Conservation (phyloP, 2,797 vertebrate species). For the Strix occidentalis region DNA sequence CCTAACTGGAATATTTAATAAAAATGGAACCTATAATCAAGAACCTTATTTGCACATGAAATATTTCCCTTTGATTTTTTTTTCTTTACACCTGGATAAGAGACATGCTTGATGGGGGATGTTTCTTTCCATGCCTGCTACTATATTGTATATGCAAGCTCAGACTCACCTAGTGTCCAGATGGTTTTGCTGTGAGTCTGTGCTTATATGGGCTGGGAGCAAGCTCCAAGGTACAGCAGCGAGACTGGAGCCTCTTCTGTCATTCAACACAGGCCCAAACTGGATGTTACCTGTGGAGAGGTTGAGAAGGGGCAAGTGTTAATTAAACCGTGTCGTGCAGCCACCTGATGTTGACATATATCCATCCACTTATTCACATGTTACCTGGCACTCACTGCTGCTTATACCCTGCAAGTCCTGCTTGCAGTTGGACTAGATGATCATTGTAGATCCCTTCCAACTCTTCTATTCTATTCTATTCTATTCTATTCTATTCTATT, state of each 20-base stretch:
- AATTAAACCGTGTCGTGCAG: not conserved
- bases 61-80: not conserved
- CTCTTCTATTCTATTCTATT: not conserved
- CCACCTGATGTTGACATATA: not conserved
- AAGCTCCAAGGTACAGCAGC: not conserved
- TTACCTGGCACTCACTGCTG: not conserved
- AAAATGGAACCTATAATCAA: not conserved
- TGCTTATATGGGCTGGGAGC: not conserved
- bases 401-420: not conserved
- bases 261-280: not conserved
- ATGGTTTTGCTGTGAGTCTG: accelerated
- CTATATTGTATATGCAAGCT: not conserved
- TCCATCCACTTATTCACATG: accelerated
- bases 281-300: not conserved
- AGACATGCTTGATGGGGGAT: not conserved
- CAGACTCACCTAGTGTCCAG: not conserved
- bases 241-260: not conserved
- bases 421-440: not conserved
- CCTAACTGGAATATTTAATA: conserved; percentile 13
- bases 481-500: not conserved
- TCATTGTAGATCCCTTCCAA: not conserved
- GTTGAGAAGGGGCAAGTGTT: not conserved
- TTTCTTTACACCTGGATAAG: not conserved
- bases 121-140: not conserved
- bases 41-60: conserved; percentile 6